Percentiles rank a stretch among this genome's conserved stretches.
These are phyloP conservation scores for Gasterosteus nipponicus DNA, from an alignment of 2,113 vertebrate genomes.

Conservation along the genomic window DNA sequence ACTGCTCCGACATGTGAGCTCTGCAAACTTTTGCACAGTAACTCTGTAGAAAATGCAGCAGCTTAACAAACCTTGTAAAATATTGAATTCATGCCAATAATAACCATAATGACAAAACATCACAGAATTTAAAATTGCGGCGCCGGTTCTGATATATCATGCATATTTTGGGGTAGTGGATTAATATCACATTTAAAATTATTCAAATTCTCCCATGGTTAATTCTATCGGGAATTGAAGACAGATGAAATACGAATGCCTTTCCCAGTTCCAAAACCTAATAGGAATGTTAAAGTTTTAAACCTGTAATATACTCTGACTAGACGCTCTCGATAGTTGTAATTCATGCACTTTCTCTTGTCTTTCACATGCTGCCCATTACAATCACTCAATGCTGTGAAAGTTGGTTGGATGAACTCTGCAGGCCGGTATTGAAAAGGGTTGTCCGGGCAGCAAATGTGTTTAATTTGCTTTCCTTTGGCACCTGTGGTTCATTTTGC, in stretches of 20 bases:
- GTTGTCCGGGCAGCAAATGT: slow-evolving; percentile 58
- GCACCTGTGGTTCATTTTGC: slow-evolving; percentile 63
- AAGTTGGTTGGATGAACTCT: slow-evolving; percentile 46
- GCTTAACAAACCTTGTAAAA: slow-evolving; percentile 38
- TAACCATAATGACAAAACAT: slow-evolving; percentile 46
- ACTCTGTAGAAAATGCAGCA: slow-evolving; percentile 26
- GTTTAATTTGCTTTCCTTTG: slow-evolving; percentile 61
- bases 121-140: slow-evolving; percentile 40
- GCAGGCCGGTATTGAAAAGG: slow-evolving; percentile 47
- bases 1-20: slow-evolving; percentile 13
- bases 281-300: slow-evolving; percentile 5
- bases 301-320: not conserved
- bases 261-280: slow-evolving; percentile 5
- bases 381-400: slow-evolving; percentile 14
- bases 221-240: slow-evolving; percentile 7
- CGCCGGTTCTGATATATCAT: slow-evolving; percentile 29
- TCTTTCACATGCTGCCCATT: slow-evolving; percentile 1
- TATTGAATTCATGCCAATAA: slow-evolving; percentile 24
- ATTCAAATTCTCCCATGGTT: slow-evolving; percentile 24
- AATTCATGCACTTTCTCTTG: slow-evolving; percentile 21
- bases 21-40: slow-evolving; percentile 37
- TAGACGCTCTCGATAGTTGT: not conserved
- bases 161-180: slow-evolving; percentile 5
- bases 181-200: slow-evolving; percentile 16
- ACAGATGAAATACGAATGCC: slow-evolving; percentile 3